These are phyloP conservation scores for Conops quadrifasciatus DNA, from an alignment of 2,888 invertebrate species.

Conservation along the genomic window DNA sequence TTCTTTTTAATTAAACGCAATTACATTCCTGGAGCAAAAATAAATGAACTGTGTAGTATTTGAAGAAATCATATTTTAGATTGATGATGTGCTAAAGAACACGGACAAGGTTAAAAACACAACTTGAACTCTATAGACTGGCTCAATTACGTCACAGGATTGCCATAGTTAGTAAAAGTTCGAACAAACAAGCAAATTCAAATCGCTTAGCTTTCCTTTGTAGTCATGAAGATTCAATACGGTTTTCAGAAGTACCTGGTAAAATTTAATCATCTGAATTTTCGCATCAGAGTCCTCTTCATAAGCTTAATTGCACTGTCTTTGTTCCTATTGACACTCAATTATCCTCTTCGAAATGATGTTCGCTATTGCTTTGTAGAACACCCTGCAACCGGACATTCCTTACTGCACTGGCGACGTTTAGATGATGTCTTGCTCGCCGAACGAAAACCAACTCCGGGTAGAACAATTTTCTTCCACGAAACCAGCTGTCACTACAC, in stretches of 20 bases:
- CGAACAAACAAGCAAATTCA: not conserved
- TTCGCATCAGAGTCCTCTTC: slow-evolving; percentile 53
- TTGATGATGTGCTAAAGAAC: too few relatives aligned
- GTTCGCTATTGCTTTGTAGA: slow-evolving; percentile 54
- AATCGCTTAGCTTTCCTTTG: not conserved
- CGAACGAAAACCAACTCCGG: slow-evolving; percentile 52
- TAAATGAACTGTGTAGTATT: too few relatives aligned
- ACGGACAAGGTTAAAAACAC: too few relatives aligned
- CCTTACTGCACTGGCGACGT: slow-evolving; percentile 15
- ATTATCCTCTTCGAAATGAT: slow-evolving; percentile 46
- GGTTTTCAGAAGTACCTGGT: slow-evolving; percentile 40
- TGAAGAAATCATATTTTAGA: too few relatives aligned
- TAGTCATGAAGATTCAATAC: slow-evolving; percentile 20
- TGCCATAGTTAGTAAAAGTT: not conserved
- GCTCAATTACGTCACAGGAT: slow-evolving; percentile 11
- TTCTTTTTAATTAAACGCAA: too few relatives aligned
- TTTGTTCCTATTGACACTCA: slow-evolving; percentile 44
- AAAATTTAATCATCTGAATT: slow-evolving; percentile 39
- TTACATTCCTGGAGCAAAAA: too few relatives aligned
- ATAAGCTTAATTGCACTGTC: slow-evolving; percentile 47
- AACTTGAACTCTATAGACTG: too few relatives aligned
- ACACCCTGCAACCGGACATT: slow-evolving; percentile 20
- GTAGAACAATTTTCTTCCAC: slow-evolving; percentile 63
- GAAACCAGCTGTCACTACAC: slow-evolving; percentile 59
- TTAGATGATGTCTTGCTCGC: slow-evolving; percentile 56